Base-by-base conservation (phyloP, 2,888 invertebrate species). In the Argynnis bischoffii region DNA sequence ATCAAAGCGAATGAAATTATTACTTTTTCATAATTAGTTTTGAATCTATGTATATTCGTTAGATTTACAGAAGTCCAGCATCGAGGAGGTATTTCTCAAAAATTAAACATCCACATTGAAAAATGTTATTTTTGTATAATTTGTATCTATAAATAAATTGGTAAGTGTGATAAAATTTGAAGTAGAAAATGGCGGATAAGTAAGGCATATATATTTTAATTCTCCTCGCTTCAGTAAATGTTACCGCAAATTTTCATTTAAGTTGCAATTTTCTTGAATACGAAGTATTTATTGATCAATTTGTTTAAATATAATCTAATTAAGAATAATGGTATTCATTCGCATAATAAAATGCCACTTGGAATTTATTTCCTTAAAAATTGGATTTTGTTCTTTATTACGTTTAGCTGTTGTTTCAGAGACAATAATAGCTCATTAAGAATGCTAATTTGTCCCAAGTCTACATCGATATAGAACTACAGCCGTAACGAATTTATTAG, bases 341-440 rank as follows among this genome's bases (percentile, higher is more conserved):
- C 41, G 16, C 26, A 18, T 18, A 18, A 51, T 51, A 51, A 26
- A 51, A 16, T 50, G 1, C 6, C 48, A 13, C 11, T 50, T 60
- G 31, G 31, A 3, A 35, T 59, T 18, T 18, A 56, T 14, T 18
- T 8, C 6, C 5, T 31, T 51, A 50, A 48, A 51, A 50, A 31
- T 14, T 50, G 46, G 21, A 50, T 50, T 35, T 48, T n/a, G 6
- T 55, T 48, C 5, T 21, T 48, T 15, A 46, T 54, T 18, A 53
- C 18, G 18, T 46, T 51, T 16, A 56, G 18, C 21, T 26, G 5
- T 56, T 21, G 48, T 56, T 35, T 56, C 35, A 2, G 11, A 50
- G 56, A 41, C 41, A 51, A 35, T 64, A 56, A 56, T 50, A 64
- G 35, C 48, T 56, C 47, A 64, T 57, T 64, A 56, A 56, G 50